Base-by-base conservation (phyloP, 2,888 invertebrate species). In the Tetranychus piercei region DNA sequence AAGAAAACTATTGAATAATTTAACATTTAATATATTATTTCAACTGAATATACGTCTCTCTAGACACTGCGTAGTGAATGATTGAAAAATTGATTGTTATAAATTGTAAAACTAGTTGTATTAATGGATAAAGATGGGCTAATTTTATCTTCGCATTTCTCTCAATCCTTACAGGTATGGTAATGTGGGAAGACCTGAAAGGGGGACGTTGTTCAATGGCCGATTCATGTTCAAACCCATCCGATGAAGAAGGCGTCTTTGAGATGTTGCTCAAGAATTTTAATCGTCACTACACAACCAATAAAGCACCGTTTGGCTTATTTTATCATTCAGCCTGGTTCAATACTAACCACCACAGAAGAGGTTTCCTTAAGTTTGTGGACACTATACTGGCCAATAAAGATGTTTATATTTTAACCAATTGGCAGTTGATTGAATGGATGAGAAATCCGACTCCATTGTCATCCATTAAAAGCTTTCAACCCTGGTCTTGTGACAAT, bases 261-360 rank as follows among this genome's bases (percentile, higher is more conserved):
- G 93, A 93, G 83, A 92, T 94, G 92, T 86, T 94, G 71, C 88
- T 92, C 84, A 94, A 94, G 83, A 94, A 94, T 83, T 94, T 94
- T 81, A 91, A 93, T 81, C 87, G 94, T 80, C 94, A 94, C 85
- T 94, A 94, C 82, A 91, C 91, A 55, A 90, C 91, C 55, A 94
- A 93, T 85, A 89, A 92, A 82, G 92, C 93, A 78, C 93, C 93
- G 71, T 93, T 94, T 81, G 93, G 93, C 77, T 85, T 94, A 73
- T 94, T 90, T 85, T 94, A 93, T 82, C 94, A 94, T 82, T 93
- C 94, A 1, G 93, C 93, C 1, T 94, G 93, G 93, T 94, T 94
- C 83, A 93, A 93, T 0, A 92, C 93, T 80, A 89, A 91, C 0
- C 94, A 94, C 81, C 93, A 94, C 84, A 92, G 93, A 82, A 91